Percentiles rank a stretch among this genome's conserved stretches.
Conservation (phyloP, 2,113 vertebrate species). For the Macquaria ambigua region DNA sequence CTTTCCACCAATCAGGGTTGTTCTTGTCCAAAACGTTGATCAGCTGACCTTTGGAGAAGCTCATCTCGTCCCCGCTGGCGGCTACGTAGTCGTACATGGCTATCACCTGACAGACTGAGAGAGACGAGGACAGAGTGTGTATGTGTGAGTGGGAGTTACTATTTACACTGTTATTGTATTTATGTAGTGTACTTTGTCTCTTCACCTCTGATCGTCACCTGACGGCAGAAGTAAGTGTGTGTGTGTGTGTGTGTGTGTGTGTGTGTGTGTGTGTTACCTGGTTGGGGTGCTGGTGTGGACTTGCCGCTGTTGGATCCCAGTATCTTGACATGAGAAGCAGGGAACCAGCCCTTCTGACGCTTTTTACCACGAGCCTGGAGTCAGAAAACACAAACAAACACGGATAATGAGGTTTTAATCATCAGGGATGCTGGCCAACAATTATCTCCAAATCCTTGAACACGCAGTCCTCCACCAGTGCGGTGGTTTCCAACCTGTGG, state of each 20-base stretch:
- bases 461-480: background rate
- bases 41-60: conserved; percentile 93
- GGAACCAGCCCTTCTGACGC: conserved; percentile 98
- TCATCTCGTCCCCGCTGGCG: conserved; percentile 93
- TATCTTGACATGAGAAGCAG: conserved; percentile 92
- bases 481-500: too few relatives aligned
- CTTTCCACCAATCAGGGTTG: conserved; percentile 97
- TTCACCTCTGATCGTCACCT: background rate
- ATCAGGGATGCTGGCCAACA: background rate
- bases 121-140: background rate
- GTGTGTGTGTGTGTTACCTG: conserved; percentile 83
- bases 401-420: background rate
- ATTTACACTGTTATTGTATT: background rate
- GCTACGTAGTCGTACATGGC: conserved; percentile 95
- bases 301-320: conserved; percentile 92
- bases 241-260: conserved; percentile 3
- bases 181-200: background rate
- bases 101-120: conserved; percentile 93
- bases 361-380: conserved; percentile 95
- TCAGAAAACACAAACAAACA: conserved; percentile 30
- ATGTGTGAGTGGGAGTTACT: background rate
- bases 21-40: conserved; percentile 93
- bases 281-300: conserved; percentile 87
- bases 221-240: background rate
- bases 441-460: background rate